A percentile compares a stretch with the other conserved stretches of the same genome.
Conservation (phyloP, 2,113 vertebrate genomes). For the Peromyscus maniculatus region DNA sequence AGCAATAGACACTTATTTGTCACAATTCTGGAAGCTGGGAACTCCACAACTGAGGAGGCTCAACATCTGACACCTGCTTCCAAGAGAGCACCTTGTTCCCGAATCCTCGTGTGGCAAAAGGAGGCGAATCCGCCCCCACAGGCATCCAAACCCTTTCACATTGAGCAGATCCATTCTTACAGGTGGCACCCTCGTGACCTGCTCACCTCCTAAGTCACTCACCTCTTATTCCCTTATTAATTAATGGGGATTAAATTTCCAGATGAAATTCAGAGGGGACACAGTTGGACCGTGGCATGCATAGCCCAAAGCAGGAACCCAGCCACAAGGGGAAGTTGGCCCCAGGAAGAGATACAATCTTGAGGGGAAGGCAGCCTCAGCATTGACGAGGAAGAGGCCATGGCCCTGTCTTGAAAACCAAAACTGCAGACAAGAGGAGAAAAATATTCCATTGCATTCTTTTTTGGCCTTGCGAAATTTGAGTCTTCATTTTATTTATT, state of each 20-base stretch:
- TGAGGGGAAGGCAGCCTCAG: background rate
- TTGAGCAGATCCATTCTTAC: background rate
- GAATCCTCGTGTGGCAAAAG: background rate
- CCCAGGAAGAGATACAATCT: background rate
- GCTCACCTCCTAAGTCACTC: background rate
- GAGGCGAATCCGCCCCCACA: background rate
- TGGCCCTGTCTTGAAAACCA: conserved; percentile 8
- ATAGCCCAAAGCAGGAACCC: background rate
- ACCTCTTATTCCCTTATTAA: background rate
- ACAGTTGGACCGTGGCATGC: background rate
- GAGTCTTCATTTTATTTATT: background rate
- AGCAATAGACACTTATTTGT: background rate
- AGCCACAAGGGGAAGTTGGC: background rate
- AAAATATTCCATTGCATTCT: background rate
- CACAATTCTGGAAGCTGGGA: background rate
- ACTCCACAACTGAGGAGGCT: background rate
- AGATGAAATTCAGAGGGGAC: background rate
- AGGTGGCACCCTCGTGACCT: background rate
- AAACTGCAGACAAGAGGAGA: background rate
- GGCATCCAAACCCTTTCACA: background rate
- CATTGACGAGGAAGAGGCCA: background rate
- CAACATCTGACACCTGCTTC: background rate
- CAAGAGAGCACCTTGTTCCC: background rate
- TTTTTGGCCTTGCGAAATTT: background rate
- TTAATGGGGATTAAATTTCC: background rate